Percentiles rank a stretch among this genome's conserved stretches.
phyloP scores from a whole-genome alignment of 2,797 vertebrate species.

The Sternarchorhynchus goeldii region DNA sequence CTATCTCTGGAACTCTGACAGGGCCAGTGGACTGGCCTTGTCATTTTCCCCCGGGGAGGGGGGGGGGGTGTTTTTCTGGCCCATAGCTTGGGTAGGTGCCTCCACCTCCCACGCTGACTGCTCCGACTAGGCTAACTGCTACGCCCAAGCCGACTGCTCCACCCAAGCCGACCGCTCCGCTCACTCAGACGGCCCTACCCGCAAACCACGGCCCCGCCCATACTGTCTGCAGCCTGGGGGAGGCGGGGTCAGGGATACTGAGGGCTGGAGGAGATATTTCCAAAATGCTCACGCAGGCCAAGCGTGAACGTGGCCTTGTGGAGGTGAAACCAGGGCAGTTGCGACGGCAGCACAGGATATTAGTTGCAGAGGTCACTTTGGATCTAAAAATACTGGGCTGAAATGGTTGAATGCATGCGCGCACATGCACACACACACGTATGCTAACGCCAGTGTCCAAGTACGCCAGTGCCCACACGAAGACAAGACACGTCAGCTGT shows the following conservation, averaged over 20 bases:
- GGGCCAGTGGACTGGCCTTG: conserved; percentile 9
- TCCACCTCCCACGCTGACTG: conserved; percentile 1
- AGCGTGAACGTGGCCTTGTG: too few relatives aligned
- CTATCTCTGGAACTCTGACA: conserved; percentile 36
- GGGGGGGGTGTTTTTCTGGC: not conserved
- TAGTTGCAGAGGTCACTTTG: conserved; percentile 8
- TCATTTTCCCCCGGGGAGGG: conserved; percentile 14
- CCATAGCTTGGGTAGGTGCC: not conserved
- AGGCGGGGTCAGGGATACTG: too few relatives aligned
- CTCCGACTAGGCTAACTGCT: too few relatives aligned
- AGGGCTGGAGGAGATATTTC: too few relatives aligned
- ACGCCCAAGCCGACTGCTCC: not conserved
- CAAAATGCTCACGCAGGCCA: too few relatives aligned
- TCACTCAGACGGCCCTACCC: too few relatives aligned
- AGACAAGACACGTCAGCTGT: conserved; percentile 1
- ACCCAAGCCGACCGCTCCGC: too few relatives aligned
- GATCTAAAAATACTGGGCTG: conserved; percentile 7
- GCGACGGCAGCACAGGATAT: not conserved
- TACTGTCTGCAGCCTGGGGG: too few relatives aligned
- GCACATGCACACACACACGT: not conserved
- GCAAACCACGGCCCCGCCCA: too few relatives aligned
- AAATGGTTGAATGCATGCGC: not conserved
- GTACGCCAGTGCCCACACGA: not conserved
- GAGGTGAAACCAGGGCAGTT: conserved; percentile 2
- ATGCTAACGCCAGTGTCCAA: not conserved